Base-by-base conservation (phyloP, 2,888 invertebrate genomes). In the Linnaemya tessellans region DNA sequence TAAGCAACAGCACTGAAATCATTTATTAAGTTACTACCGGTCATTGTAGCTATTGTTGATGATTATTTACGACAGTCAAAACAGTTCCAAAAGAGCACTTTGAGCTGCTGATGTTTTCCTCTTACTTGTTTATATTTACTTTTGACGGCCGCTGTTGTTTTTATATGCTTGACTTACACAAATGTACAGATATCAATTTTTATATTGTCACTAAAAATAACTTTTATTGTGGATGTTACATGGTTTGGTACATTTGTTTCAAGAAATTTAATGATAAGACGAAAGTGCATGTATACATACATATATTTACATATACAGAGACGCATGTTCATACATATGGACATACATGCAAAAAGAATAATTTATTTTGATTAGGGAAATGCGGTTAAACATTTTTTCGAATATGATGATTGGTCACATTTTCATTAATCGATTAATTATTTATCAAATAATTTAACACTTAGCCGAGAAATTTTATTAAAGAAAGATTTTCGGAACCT, bases 1-100 rank as follows among this genome's bases (percentile, higher is more conserved):
- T n/a, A 49, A 30, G 4, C 20, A 51, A 38, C 41, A 54, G 54
- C 22, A 35, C 15, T 35, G 46, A 46, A 58, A 35, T 58, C 56
- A 22, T 65, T 64, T 56, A 70, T 46, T 54, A 80, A 71, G 71
- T 64, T 54, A 80, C 80, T 80, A 65, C 80, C 80, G 80, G 80
- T 56, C 80, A 71, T 65, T 65, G 54, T 62, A 54, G 77, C 46
- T 15, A 41, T 46, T 58, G 41, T 75, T 41, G 18, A 49, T 70
- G 22, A 43, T 41, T 80, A 25, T 20, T 62, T 62, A 64, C 20
- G 64, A 60, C 65, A 58, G 41, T 51, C 30, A 51, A 68, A 20
- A 35, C 20, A 38, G 15, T 51, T 60, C 54, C 30, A 38, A 41
- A 41, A 68, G 20, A 60, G n/a, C 49, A 38, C 67, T 60, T 38